Evolutionary conservation across 2,797 vertebrate genomes (phyloP), one percentile per base, ranked within the genome.

Genomic region (Microcaecilia unicolor): DNA sequence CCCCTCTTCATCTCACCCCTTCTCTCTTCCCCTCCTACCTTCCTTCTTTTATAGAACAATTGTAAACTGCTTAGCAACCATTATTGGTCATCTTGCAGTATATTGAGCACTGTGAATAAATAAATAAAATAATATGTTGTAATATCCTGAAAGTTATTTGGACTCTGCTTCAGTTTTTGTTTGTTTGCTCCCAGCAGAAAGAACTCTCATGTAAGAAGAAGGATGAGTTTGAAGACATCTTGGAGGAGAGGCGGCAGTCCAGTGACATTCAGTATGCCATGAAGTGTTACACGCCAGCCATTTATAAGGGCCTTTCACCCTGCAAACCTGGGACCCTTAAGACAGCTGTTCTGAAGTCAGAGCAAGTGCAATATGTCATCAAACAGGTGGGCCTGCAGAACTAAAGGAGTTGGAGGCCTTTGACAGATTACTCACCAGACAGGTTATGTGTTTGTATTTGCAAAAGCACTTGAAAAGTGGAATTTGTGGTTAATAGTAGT

Each of bases 201-300:
- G 88, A 93, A 29, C 73, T 85, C 3, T 70, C 74, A 32, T 74
- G 84, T 40, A 93, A 88, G 74, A 98, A 94, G 22, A 80, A 91
- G 60, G 92, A 96, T 64, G 89, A 93, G n/a, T 92, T 97, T 64
- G 94, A 98, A 76, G 96, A 99, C 64, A 71, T 93, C 5, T 45
- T 99, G 61, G 93, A 96, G 60, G 96, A 98, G 54, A 86, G 95
- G 36, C 78, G 91, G 25, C 75, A 70, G 35, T 86, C 81, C 64
- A 97, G 94, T 15, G 96, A 98, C 72, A 41, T 97, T 55, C 76
- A 86, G 63, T 96, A 95, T 1, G 93, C 93, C 0, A 84, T 98
- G 72, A 88, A 72, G 51, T 94, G 91, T 47, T 98, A 89, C 37
- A 80, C 81, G 0, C 96, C 95, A 0, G 64, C 83, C 1, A 54